Evolutionary conservation across 2,113 vertebrate species (phyloP).

Genomic region (Elachura formosa): DNA sequence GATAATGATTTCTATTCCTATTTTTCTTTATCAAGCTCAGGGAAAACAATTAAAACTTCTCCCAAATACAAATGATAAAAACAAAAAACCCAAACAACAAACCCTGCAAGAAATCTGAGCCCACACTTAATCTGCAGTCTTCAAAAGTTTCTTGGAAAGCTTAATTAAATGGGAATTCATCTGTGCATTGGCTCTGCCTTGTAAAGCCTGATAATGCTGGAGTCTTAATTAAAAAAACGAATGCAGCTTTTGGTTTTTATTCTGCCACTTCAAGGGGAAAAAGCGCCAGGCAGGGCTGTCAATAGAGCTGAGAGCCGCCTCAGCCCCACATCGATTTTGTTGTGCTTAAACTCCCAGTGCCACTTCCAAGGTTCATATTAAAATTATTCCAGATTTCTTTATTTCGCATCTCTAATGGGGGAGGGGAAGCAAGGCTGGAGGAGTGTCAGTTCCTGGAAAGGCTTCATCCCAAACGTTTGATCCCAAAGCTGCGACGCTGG

Average conservation of each 20-base stretch:
- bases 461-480: neutral
- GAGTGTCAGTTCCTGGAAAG: neutral
- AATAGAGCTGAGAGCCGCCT: conserved; percentile 17
- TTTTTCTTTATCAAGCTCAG: conserved; percentile 11
- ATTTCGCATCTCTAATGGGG: neutral
- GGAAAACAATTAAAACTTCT: conserved; percentile 51
- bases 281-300: conserved; percentile 1
- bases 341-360: neutral
- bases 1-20: neutral
- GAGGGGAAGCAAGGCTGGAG: neutral
- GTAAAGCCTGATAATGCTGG: conserved; percentile 63
- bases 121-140: conserved; percentile 62
- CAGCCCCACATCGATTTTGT: conserved; percentile 19
- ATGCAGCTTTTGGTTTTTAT: conserved; percentile 55
- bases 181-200: conserved; percentile 65
- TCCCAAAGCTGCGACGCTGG: neutral
- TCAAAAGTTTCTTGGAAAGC: conserved; percentile 70
- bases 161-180: conserved; percentile 74
- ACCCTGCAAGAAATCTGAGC: conserved; percentile 43
- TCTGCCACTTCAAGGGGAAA: conserved; percentile 54
- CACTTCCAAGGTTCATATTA: neutral
- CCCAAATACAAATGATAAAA: neutral
- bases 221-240: conserved; percentile 68
- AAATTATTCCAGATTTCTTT: neutral
- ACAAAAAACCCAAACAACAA: neutral